Conservation (phyloP, 2,797 vertebrate genomes). For the Xenops minutus region DNA sequence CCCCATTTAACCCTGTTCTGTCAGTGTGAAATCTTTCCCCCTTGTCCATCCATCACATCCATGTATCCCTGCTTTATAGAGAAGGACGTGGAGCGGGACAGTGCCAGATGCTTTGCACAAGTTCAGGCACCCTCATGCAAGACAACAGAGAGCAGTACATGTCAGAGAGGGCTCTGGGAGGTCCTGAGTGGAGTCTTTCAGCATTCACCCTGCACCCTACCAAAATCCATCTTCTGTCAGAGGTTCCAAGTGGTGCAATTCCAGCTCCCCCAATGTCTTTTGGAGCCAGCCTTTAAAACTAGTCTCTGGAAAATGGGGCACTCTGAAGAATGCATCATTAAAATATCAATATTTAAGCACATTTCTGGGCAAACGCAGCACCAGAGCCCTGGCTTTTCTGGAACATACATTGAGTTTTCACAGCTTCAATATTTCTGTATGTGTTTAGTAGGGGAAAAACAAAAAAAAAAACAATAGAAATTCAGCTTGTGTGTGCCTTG, state of each 20-base stretch:
- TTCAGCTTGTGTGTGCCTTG: rapidly evolving
- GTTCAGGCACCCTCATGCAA: background rate
- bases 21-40: background rate
- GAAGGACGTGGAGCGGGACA: background rate
- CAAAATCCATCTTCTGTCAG: background rate
- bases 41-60: background rate
- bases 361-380: background rate
- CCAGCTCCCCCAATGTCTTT: background rate
- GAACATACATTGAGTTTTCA: background rate
- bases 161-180: background rate
- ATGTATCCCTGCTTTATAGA: background rate
- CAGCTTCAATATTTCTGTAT: background rate
- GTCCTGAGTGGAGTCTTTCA: rapidly evolving
- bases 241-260: background rate
- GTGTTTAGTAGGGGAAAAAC: background rate
- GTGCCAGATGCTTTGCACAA: background rate
- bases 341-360: background rate
- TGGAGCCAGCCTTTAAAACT: background rate
- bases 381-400: background rate
- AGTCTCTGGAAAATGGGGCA: background rate
- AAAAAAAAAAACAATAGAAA: background rate
- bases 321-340: background rate
- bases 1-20: background rate
- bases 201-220: background rate
- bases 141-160: rapidly evolving